Conservation (phyloP, 2,888 invertebrate genomes). For the Dryomyza anilis region DNA sequence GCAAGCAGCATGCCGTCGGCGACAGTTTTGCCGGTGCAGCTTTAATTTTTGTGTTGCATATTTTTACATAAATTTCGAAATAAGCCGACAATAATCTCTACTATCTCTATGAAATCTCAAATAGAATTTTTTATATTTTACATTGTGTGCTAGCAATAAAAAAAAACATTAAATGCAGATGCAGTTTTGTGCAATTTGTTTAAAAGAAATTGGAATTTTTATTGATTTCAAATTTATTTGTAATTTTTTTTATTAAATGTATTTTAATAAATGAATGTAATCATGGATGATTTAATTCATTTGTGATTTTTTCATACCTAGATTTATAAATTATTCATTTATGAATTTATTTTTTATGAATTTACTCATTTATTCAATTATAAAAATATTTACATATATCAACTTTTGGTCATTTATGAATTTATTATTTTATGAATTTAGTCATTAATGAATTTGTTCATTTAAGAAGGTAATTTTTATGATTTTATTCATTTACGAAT, state of each 20-base stretch:
- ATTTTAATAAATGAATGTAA: too few relatives aligned
- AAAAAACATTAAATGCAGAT: neutral
- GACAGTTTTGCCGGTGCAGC: constrained; percentile 1
- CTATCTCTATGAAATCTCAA: neutral
- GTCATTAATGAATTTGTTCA: neutral
- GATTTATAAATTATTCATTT: constrained; percentile 1
- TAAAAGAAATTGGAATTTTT: too few relatives aligned
- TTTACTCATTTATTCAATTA: neutral
- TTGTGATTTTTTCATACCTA: too few relatives aligned
- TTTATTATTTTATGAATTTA: neutral
- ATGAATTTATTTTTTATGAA: neutral
- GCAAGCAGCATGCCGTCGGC: neutral
- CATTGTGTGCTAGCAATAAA: neutral
- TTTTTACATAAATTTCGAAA: too few relatives aligned
- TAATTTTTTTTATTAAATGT: too few relatives aligned
- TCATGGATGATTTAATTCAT: too few relatives aligned
- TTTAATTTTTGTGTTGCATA: too few relatives aligned
- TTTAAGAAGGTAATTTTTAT: neutral
- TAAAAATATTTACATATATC: neutral
- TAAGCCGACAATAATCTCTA: neutral
- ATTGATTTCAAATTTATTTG: too few relatives aligned
- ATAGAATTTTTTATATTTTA: neutral
- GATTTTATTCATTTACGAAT: too few relatives aligned
- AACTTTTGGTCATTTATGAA: neutral
- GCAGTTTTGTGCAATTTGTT: neutral